phyloP scores from a whole-genome alignment of 2,797 vertebrate species.

The Gambelia wislizenii region DNA sequence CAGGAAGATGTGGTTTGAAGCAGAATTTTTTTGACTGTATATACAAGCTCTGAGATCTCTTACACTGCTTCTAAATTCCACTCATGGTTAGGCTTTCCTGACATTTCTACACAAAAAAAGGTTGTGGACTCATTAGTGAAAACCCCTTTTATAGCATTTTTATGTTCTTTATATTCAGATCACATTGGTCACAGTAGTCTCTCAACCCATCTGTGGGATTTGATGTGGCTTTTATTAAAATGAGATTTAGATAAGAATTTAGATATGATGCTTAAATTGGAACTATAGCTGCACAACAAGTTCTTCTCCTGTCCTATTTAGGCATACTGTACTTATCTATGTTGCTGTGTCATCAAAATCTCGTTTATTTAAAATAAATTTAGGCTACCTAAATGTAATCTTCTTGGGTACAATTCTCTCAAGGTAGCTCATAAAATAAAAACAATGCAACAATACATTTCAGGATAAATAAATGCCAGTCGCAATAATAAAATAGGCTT shows the following conservation, averaged over 20 bases:
- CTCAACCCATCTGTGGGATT: not conserved
- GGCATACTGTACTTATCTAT: too few species aligned
- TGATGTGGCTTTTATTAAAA: not conserved
- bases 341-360: not conserved
- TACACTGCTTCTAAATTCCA: not conserved
- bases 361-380: too few species aligned
- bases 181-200: not conserved
- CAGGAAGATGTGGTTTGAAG: too few species aligned
- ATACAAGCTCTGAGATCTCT: not conserved
- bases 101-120: not conserved
- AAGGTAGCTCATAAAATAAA: too few species aligned
- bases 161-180: not conserved
- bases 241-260: not conserved
- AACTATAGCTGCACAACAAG: not conserved
- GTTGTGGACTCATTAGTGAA: not conserved
- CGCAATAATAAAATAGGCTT: too few species aligned
- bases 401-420: too few species aligned
- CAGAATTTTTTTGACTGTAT: too few species aligned
- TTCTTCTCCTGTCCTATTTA: not conserved
- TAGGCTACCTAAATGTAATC: too few species aligned
- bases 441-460: too few species aligned
- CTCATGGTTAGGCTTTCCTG: not conserved
- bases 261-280: too few species aligned
- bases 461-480: too few species aligned
- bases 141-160: not conserved